Base-by-base conservation (phyloP, 2,797 vertebrate genomes). In the Aphelocoma californica region DNA sequence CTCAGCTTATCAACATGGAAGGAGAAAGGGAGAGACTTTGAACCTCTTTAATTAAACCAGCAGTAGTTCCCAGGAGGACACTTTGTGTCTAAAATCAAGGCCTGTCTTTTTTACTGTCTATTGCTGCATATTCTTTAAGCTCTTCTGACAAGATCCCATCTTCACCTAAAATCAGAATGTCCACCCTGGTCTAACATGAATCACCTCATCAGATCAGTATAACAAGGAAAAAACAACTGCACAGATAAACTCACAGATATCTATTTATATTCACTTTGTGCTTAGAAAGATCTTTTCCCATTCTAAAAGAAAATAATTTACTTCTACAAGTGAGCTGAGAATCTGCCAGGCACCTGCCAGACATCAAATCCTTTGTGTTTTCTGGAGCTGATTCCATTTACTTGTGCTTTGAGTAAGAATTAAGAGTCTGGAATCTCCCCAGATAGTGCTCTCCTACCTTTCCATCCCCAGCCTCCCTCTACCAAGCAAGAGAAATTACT, bases 41-140 rank as follows among this genome's bases (percentile, higher is more conserved):
- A 95, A 12, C 64, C 67, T 88, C 86, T 82, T 64, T 94, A 85
- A 92, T 95, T 91, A 95, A 94, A 91, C 21, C 57, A 85, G 78
- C 34, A 85, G 56, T 13, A 80, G 60, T 12, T 92, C 90, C 78
- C 95, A 81, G 45, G 69, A 86, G 74, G 74, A 56, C 29, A 34
- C 21, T 64, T 61, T 5, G 14, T 77, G 64, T 77, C 67, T 95
- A 53, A 85, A 93, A 87, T 60, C 48, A 90, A 95, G 74, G 42
- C 47, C 54, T 94, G n/a, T 71, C 60, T 38, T 74, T 96, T 80
- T 73, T 50, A 31, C 18, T 38, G 28, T 29, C 18, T 67, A 34
- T 38, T 54, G 28, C 62, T 91, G 38, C 44, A 58, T 66, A 58
- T 84, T 78, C 87, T 86, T 88, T 40, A 78, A 65, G 42, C 34